These are phyloP conservation scores for Drosophila micromelanica DNA, from an alignment of 1,140 invertebrate species.

Conservation along the genomic window DNA sequence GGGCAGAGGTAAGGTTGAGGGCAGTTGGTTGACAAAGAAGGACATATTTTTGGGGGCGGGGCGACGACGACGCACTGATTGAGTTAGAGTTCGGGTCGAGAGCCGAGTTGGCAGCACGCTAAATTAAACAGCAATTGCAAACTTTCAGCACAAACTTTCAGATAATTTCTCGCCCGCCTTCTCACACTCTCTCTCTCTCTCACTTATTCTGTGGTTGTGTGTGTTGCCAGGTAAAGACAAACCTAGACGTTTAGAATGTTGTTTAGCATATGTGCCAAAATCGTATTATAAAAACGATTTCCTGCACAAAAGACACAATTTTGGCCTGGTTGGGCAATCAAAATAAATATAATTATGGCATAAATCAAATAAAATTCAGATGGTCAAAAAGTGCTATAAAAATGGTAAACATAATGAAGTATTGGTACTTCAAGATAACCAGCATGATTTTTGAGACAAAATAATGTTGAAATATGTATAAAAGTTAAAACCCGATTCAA, in stretches of 20 bases:
- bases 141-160: conserved; percentile 68
- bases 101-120: conserved; percentile 53
- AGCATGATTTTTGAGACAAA: too few relatives aligned
- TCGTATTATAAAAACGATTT: conserved; percentile 53
- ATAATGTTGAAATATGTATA: too few relatives aligned
- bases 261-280: conserved; percentile 54
- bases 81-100: conserved; percentile 55
- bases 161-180: conserved; percentile 58
- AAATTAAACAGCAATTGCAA: conserved; percentile 82
- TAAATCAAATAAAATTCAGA: conserved; percentile 33
- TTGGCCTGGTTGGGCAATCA: conserved; percentile 39
- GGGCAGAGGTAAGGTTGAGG: too few relatives aligned
- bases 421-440: too few relatives aligned
- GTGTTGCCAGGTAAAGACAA: conserved; percentile 15
- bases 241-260: neutral
- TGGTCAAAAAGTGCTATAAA: neutral
- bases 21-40: conserved; percentile 5
- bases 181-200: neutral
- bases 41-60: conserved; percentile 26
- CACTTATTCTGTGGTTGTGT: neutral
- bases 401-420: neutral
- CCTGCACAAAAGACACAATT: conserved; percentile 51
- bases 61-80: conserved; percentile 56
- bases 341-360: conserved; percentile 37
- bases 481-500: too few relatives aligned